These are phyloP conservation scores for Cerastoderma edule DNA, from an alignment of 2,888 invertebrate genomes.

Conservation along the genomic window DNA sequence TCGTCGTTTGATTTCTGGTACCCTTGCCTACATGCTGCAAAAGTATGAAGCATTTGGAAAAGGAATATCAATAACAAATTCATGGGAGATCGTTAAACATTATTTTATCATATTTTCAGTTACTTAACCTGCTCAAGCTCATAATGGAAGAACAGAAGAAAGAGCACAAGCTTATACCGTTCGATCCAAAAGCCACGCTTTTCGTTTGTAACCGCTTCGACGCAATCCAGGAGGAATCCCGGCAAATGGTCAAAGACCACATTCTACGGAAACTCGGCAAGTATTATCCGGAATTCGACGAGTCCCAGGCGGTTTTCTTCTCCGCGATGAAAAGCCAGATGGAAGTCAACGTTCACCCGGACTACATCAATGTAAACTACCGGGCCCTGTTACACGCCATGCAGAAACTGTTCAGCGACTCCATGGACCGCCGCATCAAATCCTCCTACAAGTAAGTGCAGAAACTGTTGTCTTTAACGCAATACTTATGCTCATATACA, in stretches of 20 bases:
- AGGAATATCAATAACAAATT: too few species aligned
- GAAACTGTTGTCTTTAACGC: too few species aligned
- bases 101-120: constrained; percentile 48
- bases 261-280: constrained; percentile 59
- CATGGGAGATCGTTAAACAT: too few species aligned
- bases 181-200: constrained; percentile 75
- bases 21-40: too few species aligned
- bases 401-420: constrained; percentile 63
- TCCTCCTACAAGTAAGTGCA: constrained; percentile 73
- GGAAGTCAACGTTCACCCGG: constrained; percentile 62
- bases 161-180: constrained; percentile 40
- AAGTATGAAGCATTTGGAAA: too few species aligned
- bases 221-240: constrained; percentile 59
- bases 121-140: constrained; percentile 67
- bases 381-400: constrained; percentile 66
- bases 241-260: constrained; percentile 64
- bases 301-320: constrained; percentile 67
- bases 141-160: constrained; percentile 66
- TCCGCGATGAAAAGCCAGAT: constrained; percentile 64
- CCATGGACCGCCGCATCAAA: constrained; percentile 66
- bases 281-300: constrained; percentile 73
- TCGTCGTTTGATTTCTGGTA: too few species aligned
- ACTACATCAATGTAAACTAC: constrained; percentile 72
- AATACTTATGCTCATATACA: too few species aligned
- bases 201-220: constrained; percentile 80